A percentile compares a stretch with the other conserved stretches of the same genome.
Evolutionary conservation across 2,888 invertebrate genomes (phyloP).

Genomic region (Drosophila pseudotalamancana): DNA sequence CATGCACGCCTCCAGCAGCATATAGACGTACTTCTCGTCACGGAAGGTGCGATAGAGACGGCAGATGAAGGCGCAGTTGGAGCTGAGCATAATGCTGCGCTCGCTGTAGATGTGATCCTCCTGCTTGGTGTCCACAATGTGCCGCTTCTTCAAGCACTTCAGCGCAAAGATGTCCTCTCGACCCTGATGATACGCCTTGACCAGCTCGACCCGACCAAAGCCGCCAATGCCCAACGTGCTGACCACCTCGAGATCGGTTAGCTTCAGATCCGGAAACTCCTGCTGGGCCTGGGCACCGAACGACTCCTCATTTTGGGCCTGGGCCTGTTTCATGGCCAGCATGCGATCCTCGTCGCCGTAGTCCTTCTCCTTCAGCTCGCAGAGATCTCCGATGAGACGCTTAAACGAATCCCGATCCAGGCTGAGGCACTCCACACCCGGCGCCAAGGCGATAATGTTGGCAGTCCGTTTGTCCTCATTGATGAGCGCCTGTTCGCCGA

Average conservation of each 20-base stretch:
- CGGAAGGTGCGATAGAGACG: constrained; percentile 95
- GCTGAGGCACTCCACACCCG: constrained; percentile 94
- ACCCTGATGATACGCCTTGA: constrained; percentile 86
- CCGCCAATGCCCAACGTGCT: constrained; percentile 97
- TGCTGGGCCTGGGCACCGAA: constrained; percentile 83
- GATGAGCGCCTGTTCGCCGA: constrained; percentile 94
- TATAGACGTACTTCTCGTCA: constrained; percentile 96
- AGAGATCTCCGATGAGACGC: constrained; percentile 90
- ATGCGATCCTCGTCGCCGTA: constrained; percentile 88
- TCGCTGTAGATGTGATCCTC: constrained; percentile 96
- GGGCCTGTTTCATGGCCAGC: constrained; percentile 82
- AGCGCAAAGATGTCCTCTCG: constrained; percentile 89
- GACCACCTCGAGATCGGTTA: constrained; percentile 92
- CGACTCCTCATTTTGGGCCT: constrained; percentile 81
- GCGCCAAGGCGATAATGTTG: constrained; percentile 94
- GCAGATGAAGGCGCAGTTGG: constrained; percentile 85
- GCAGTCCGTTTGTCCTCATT: constrained; percentile 95
- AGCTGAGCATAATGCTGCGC: constrained; percentile 92
- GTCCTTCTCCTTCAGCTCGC: constrained; percentile 89
- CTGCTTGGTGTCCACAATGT: constrained; percentile 94
- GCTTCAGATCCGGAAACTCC: constrained; percentile 89
- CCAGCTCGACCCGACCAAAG: constrained; percentile 94
- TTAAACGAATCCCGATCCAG: constrained; percentile 91
- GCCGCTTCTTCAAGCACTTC: constrained; percentile 94
- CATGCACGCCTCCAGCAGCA: constrained; percentile 96